phyloP scores from a whole-genome alignment of 2,113 vertebrate genomes.

The Etia nguti region DNA sequence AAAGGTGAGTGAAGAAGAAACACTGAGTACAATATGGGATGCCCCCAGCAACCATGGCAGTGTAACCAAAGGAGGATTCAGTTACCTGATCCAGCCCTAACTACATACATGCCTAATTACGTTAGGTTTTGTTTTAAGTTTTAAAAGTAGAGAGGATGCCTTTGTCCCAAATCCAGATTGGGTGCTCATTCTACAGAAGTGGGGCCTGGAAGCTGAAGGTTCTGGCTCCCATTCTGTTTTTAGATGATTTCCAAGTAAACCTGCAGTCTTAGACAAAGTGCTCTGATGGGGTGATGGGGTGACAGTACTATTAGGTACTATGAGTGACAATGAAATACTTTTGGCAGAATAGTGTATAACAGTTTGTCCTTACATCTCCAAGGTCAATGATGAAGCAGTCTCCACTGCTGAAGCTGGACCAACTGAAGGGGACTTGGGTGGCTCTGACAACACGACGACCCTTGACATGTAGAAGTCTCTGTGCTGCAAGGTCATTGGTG shows the following conservation, averaged over 20 bases:
- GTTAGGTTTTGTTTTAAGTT: too few species aligned
- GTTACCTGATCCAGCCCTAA: too few species aligned
- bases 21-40: too few species aligned
- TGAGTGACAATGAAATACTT: not conserved
- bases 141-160: not conserved
- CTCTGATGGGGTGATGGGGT: not conserved
- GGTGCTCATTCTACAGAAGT: not conserved
- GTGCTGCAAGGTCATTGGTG: conserved; percentile 81
- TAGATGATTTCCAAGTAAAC: not conserved
- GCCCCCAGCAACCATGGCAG: too few species aligned
- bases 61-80: too few species aligned
- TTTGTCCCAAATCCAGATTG: not conserved
- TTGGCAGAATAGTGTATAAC: not conserved
- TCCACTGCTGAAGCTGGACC: conserved; percentile 88
- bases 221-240: not conserved
- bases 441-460: conserved; percentile 86
- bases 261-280: not conserved
- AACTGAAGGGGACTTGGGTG: conserved; percentile 81
- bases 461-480: conserved; percentile 86
- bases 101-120: too few species aligned
- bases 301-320: accelerated
- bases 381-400: conserved; percentile 95
- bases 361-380: conserved; percentile 71
- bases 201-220: not conserved
- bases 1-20: too few species aligned